phyloP scores from a whole-genome alignment of 2,113 vertebrate genomes.

The Laticauda colubrina region DNA sequence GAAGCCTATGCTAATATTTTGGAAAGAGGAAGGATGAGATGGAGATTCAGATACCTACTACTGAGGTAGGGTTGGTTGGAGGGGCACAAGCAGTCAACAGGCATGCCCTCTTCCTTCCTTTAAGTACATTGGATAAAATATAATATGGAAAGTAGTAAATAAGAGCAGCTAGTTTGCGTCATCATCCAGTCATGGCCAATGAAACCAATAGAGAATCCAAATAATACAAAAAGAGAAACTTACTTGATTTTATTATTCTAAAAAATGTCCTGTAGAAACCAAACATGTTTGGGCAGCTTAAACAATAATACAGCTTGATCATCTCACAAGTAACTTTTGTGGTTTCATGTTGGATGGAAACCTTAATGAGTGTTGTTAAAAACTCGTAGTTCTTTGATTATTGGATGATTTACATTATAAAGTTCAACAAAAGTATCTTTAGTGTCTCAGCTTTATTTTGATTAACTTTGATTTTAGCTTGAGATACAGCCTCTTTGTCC shows the following conservation, averaged over 20 bases:
- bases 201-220: not conserved
- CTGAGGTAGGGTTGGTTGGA: not conserved
- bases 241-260: not conserved
- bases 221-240: not conserved
- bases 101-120: not conserved
- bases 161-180: not conserved
- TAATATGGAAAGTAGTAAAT: not conserved
- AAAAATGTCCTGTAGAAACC: not conserved
- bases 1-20: not conserved
- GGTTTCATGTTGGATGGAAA: slow-evolving; percentile 17
- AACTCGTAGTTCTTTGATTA: slow-evolving; percentile 9
- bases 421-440: slow-evolving; percentile 41
- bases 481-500: slow-evolving; percentile 13
- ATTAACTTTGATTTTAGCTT: slow-evolving; percentile 26
- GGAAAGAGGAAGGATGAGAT: not conserved
- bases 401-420: slow-evolving; percentile 34
- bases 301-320: not conserved
- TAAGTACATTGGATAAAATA: not conserved
- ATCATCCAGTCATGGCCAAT: not conserved
- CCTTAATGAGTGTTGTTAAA: accelerated
- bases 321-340: slow-evolving; percentile 1
- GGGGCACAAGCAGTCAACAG: not conserved
- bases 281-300: not conserved
- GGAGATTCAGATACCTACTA: not conserved
- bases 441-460: slow-evolving; percentile 17